Base-by-base conservation (phyloP, 2,113 vertebrate species). In the Labeo rohita region DNA sequence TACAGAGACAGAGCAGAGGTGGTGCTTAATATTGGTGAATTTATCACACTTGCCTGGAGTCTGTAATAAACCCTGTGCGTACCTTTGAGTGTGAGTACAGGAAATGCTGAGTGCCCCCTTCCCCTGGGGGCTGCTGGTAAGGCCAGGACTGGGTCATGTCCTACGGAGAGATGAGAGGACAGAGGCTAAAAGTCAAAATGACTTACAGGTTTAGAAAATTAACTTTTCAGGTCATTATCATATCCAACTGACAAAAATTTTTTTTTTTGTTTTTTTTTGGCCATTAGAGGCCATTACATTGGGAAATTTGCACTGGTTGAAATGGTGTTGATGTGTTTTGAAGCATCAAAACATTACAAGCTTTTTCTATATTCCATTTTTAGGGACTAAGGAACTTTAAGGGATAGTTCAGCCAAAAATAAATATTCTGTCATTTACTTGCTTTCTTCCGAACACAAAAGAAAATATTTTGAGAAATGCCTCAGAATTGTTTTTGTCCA, bases 91-190 rank as follows among this genome's bases (percentile, higher is more conserved):
- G 56, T 6, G 93, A 95, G 92, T 96, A 97, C 88, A 96, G 91
- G 93, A 98, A 96, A 84, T 94, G 95, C 90, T 93, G 96, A 66
- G 93, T 91, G 89, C 96, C 96, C 88, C 95, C 95, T 90, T 96
- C 97, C 85, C 94, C 94, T 86, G 97, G 95, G 85, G 96, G 95
- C 86, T 96, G 95, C 92, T 97, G 94, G 88, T 95, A 96, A 88
- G 96, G 95, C 97, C 97, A 98, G 86, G 95, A 96, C 92, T 97
- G 97, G 92, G 97, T 99, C 97, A 98, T 98, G 92, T 97, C 96
- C 97, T 95, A 91, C 75, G 88, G 92, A 92, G 89, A 92, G 83
- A 88, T 65, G 45, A 85, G 28, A 74, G 88, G 90, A 92, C 87
- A 93, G 76, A 93, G 90, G 63, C 91, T 39, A 93, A 84, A 89